Evolutionary conservation across 2,797 vertebrate species (phyloP), one percentile per base, ranked within the genome.

Genomic region (Caiman crocodilus): DNA sequence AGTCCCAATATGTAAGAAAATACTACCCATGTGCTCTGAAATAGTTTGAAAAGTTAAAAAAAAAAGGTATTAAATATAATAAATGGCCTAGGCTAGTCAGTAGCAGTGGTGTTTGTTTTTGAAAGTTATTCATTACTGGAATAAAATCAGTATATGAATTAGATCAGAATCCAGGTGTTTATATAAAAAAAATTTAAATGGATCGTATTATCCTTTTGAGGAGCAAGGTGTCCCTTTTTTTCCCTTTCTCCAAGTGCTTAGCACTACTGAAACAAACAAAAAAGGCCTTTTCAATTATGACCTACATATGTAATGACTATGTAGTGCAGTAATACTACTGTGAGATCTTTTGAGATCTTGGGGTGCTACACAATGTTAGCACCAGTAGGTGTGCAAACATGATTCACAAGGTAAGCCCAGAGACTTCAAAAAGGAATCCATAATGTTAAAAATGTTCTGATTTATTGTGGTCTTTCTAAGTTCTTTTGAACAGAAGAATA

Each of bases 141-240:
- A 32, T 13, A 20, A 69, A 69, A 69, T 18, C 12, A 35, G 20
- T 21, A 71, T 23, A 23, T 25, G 8, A 50, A 10, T 50, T 50
- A 10, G 42, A 50, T 11, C 42, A 50, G 42, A 50, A 50, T 50
- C 42, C 42, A 50, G 9, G 42, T 50, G 42, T 10, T 57, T 84
- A 17, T 50, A 77, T 84, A 85, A 88, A 92, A 94, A 92, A 92
- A 35, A 63, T 87, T 82, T 91, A 95, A 85, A 87, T 89, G 92
- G 81, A 95, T 95, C 1, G 0, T 90, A 93, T 96, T 93, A 91
- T 80, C 81, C 87, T 13, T 94, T 86, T 60, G 65, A 88, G 71
- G 89, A 88, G 74, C 81, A 87, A 50, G 81, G 20, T 56, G 82
- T 74, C 81, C 84, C 92, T 93, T 32, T 80, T 88, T 90, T 21